These are phyloP conservation scores for Microplitis demolitor DNA, from an alignment of 1,140 invertebrate species.

Conservation along the genomic window DNA sequence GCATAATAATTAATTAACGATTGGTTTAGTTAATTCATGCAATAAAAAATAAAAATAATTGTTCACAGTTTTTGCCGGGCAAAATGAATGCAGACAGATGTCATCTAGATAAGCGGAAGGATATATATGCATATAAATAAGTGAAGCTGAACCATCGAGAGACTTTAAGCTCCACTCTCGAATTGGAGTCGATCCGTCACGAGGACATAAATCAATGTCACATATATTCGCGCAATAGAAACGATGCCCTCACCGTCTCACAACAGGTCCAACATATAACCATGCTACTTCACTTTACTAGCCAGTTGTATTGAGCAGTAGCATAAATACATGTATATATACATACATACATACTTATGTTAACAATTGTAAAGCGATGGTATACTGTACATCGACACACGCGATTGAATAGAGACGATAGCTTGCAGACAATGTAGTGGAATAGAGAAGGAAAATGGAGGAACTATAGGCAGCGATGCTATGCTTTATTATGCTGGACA, in stretches of 20 bases:
- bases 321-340: neutral
- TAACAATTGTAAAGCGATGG: no score
- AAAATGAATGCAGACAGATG: constrained; percentile 2
- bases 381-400: neutral
- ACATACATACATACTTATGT: neutral
- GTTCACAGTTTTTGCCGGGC: neutral
- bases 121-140: constrained; percentile 8
- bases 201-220: constrained; percentile 52
- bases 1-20: neutral
- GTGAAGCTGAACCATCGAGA: constrained; percentile 9
- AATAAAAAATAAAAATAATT: constrained; percentile 1
- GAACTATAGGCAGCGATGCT: constrained; percentile 35
- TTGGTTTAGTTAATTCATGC: neutral
- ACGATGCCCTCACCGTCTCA: constrained; percentile 35
- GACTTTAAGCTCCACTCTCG: neutral
- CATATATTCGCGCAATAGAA: constrained; percentile 29
- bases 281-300: constrained; percentile 14
- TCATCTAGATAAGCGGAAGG: neutral
- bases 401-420: constrained; percentile 6
- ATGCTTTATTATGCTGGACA: constrained; percentile 57
- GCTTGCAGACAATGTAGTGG: constrained; percentile 1
- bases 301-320: neutral
- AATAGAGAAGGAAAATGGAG: constrained; percentile 12
- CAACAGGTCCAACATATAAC: constrained; percentile 12
- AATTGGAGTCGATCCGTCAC: constrained; percentile 44